Conservation (phyloP, 37 sponge, comb jelly and placozoan genomes). For the Diacarnus erythraeanus region DNA sequence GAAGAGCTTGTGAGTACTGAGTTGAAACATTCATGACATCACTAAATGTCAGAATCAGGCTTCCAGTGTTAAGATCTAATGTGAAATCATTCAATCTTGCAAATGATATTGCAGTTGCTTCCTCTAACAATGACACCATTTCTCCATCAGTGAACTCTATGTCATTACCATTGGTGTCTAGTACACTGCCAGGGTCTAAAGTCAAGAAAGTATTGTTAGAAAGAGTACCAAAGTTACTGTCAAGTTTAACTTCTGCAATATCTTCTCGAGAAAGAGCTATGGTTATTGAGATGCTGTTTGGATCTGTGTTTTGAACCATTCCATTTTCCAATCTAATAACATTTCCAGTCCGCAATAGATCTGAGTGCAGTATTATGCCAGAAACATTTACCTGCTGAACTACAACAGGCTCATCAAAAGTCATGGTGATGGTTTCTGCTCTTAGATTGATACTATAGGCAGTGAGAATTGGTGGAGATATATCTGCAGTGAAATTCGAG, state of each 20-base stretch:
- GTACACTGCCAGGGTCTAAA: slow-evolving; percentile 35
- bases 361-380: slow-evolving; percentile 56
- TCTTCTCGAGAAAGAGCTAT: slow-evolving; percentile 59
- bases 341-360: slow-evolving; percentile 20
- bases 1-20: slow-evolving; percentile 66
- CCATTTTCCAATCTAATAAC: slow-evolving; percentile 51
- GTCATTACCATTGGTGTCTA: slow-evolving; percentile 55
- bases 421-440: slow-evolving; percentile 50
- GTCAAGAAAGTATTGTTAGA: slow-evolving; percentile 66
- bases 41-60: slow-evolving; percentile 73
- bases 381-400: slow-evolving; percentile 52
- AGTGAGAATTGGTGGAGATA: slow-evolving; percentile 52
- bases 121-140: slow-evolving; percentile 11
- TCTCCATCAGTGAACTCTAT: slow-evolving; percentile 17
- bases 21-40: slow-evolving; percentile 72
- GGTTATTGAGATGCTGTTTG: slow-evolving; percentile 30
- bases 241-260: slow-evolving; percentile 72
- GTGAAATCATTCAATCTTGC: slow-evolving; percentile 57
- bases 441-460: slow-evolving; percentile 60
- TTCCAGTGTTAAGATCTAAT: slow-evolving; percentile 70
- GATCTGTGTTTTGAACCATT: slow-evolving; percentile 16
- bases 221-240: slow-evolving; percentile 62
- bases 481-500: slow-evolving; percentile 67
- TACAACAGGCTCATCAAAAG: slow-evolving; percentile 84
- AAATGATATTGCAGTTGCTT: slow-evolving; percentile 24